Evolutionary conservation across 2,113 vertebrate genomes (phyloP).

Genomic region (Amia ocellicauda): DNA sequence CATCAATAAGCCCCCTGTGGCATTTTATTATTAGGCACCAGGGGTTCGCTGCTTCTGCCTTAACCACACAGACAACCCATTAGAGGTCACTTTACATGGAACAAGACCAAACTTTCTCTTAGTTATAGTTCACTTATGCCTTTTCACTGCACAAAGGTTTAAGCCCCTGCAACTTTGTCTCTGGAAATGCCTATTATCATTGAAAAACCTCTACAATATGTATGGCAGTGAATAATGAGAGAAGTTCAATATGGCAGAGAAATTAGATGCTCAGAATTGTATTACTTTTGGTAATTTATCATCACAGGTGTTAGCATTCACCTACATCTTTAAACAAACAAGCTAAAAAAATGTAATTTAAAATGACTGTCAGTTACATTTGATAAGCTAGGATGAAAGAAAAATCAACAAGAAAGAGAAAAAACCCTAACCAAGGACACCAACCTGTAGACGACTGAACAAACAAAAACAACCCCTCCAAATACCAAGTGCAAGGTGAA

Average conservation of each 20-base stretch:
- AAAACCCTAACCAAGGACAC: neutral
- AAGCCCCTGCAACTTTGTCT: too few relatives aligned
- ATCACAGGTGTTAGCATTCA: neutral
- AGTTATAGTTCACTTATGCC: too few relatives aligned
- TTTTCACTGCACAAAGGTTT: too few relatives aligned
- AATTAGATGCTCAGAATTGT: neutral
- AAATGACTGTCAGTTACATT: neutral
- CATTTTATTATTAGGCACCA: too few relatives aligned
- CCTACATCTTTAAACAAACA: slow-evolving; percentile 12
- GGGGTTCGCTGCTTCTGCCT: too few relatives aligned
- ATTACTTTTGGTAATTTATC: slow-evolving; percentile 12
- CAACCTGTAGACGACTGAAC: neutral
- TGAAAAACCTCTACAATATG: too few relatives aligned
- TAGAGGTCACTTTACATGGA: too few relatives aligned
- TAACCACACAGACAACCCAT: too few relatives aligned
- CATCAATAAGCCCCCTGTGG: too few relatives aligned
- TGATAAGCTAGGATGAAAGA: neutral
- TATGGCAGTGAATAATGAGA: neutral
- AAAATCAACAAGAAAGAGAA: neutral
- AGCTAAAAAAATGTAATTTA: neutral
- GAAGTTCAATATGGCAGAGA: neutral
- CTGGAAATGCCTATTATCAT: too few relatives aligned
- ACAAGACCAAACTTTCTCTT: too few relatives aligned
- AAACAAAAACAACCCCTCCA: neutral
- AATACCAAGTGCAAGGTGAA: neutral